phyloP scores from a whole-genome alignment of 2,888 invertebrate species.

The Erynnis tages region DNA sequence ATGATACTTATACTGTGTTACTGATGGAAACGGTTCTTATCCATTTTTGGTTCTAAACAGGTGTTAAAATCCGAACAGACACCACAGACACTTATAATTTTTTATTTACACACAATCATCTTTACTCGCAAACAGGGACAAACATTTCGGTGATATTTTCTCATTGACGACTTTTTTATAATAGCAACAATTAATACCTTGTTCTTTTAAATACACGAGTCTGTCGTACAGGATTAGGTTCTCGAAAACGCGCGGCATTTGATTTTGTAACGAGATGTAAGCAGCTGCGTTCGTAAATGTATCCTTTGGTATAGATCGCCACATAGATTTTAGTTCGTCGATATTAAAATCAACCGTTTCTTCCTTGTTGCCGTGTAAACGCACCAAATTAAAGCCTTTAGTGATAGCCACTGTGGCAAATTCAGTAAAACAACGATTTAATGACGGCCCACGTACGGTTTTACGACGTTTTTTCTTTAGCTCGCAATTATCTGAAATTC shows the following conservation, averaged over 20 bases:
- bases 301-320: conserved; percentile 45
- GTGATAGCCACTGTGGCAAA: conserved; percentile 55
- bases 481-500: conserved; percentile 64
- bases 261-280: conserved; percentile 60
- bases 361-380: conserved; percentile 24
- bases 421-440: conserved; percentile 51
- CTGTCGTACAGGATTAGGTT: conserved; percentile 66
- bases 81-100: too few species aligned
- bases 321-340: conserved; percentile 50
- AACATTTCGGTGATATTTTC: conserved; percentile 84
- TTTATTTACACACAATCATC: background rate
- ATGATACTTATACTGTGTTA: too few species aligned
- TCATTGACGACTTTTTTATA: conserved; percentile 83
- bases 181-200: conserved; percentile 48
- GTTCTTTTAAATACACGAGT: conserved; percentile 59
- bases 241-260: conserved; percentile 61
- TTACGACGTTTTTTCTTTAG: conserved; percentile 70
- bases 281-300: conserved; percentile 56
- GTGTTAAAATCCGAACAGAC: too few species aligned
- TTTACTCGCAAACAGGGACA: conserved; percentile 75
- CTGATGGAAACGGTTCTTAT: too few species aligned
- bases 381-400: conserved; percentile 49
- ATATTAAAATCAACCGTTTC: conserved; percentile 39
- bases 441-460: conserved; percentile 55
- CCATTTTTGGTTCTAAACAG: too few species aligned